Base-by-base conservation (phyloP, 2,113 vertebrate species). In the Pyxicephalus adspersus region DNA sequence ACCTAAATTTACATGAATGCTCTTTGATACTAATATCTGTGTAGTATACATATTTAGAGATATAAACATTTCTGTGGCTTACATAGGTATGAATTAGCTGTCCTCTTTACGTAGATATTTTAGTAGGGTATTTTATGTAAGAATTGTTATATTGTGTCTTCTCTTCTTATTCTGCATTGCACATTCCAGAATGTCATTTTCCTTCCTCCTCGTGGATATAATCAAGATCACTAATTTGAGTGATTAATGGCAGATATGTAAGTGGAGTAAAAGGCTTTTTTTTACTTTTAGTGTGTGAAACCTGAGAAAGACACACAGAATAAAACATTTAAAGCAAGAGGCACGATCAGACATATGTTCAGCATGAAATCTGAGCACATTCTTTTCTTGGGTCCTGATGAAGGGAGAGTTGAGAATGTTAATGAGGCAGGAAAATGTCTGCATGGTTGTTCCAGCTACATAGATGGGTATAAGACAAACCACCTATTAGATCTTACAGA, bases 271-370 rank as follows among this genome's bases (percentile, higher is more conserved):
- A 51, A 13, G 54, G 13, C 20, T 54, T 8, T 25, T 29, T 19
- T 68, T 68, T 45, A 34, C 64, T 38, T 77, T 79, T 26, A 25
- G n/a, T 52, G 61, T 51, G 23, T 80, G 77, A 22, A 63, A 71
- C 20, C 2, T 23, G 31, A 63, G 66, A 63, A 80, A 29, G 55
- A 25, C 26, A 34, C 31, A 15, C 61, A 20, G 28, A 61, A 71
- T 80, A 16, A 80, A 70, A 45, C 45, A 70, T 80, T 80, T 61
- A 51, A 58, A 65, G 61, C 31, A 70, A 70, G 54, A 17, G 66
- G 66, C 57, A 19, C 26, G 31, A 57, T 9, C 22, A 68, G 19
- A 72, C 66, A 63, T 64, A 75, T 58, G 77, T 61, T 63, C 17
- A 61, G 52, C 4, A 29, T 31, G 55, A 72, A 71, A 80, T 58